These are phyloP conservation scores for Drosophila kokeensis DNA, from an alignment of 2,888 invertebrate genomes.

Conservation along the genomic window DNA sequence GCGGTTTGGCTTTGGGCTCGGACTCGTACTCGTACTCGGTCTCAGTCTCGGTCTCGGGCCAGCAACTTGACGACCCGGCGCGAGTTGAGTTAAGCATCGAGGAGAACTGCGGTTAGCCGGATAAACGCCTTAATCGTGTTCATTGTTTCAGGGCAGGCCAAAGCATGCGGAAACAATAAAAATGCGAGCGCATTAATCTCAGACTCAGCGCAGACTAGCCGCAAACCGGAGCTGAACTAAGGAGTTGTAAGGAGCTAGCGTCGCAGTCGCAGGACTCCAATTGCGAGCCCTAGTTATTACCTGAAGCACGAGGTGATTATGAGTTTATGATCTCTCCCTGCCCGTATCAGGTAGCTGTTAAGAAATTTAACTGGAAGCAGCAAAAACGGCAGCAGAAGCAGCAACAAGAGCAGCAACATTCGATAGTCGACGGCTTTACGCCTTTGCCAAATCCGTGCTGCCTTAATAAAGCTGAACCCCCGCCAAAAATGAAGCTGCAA, in stretches of 20 bases:
- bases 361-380: conserved; percentile 56
- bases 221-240: conserved; percentile 20
- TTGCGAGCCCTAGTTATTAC: conserved; percentile 61
- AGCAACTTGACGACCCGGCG: conserved; percentile 11
- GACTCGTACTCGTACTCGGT: background rate
- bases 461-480: conserved; percentile 57
- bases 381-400: background rate
- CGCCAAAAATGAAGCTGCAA: conserved; percentile 4
- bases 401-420: conserved; percentile 5
- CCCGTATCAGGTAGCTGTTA: conserved; percentile 30
- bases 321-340: conserved; percentile 69
- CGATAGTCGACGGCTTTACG: conserved; percentile 55
- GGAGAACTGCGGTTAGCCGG: conserved; percentile 74
- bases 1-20: conserved; percentile 35
- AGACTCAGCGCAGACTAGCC: conserved; percentile 9
- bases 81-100: conserved; percentile 20
- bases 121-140: conserved; percentile 80
- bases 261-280: conserved; percentile 38
- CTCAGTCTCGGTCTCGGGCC: conserved; percentile 8
- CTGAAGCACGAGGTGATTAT: conserved; percentile 75
- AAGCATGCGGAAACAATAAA: conserved; percentile 72
- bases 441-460: conserved; percentile 62
- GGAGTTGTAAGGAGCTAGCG: conserved; percentile 4
- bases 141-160: conserved; percentile 68
- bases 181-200: conserved; percentile 68